phyloP scores from a whole-genome alignment of 2,888 invertebrate species.

The Macrophya annulata region DNA sequence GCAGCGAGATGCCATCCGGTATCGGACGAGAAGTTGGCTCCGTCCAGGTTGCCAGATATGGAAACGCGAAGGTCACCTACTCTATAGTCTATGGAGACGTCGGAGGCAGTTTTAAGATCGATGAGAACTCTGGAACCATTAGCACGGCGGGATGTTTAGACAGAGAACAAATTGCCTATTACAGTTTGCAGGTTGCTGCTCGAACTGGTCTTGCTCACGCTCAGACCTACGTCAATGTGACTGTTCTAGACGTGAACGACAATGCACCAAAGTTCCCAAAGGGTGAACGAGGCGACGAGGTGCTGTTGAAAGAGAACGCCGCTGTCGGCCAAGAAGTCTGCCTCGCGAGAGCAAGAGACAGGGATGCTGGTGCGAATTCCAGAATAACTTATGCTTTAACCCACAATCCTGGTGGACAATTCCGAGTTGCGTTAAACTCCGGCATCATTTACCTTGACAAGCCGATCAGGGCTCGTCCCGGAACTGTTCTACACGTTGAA shows the following conservation, averaged over 20 bases:
- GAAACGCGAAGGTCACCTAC: conserved; percentile 82
- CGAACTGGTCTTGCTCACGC: conserved; percentile 89
- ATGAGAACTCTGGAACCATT: conserved; percentile 90
- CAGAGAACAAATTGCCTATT: conserved; percentile 89
- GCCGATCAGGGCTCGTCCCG: conserved; percentile 89
- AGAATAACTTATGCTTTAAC: conserved; percentile 91
- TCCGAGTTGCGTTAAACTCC: conserved; percentile 91
- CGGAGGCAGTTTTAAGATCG: conserved; percentile 89
- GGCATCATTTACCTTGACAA: conserved; percentile 94
- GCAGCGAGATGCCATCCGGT: conserved; percentile 76
- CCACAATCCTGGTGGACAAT: conserved; percentile 90
- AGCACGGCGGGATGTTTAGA: conserved; percentile 91
- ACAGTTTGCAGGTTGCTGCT: conserved; percentile 91
- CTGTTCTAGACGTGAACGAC: conserved; percentile 94
- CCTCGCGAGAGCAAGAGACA: conserved; percentile 92
- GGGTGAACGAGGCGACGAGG: conserved; percentile 86
- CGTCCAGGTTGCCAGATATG: conserved; percentile 82
- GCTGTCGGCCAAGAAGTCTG: conserved; percentile 97
- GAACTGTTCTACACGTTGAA: conserved; percentile 87
- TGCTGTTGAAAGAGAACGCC: conserved; percentile 91
- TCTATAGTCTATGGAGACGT: conserved; percentile 91
- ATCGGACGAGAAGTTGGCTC: conserved; percentile 89
- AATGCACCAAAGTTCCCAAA: conserved; percentile 92
- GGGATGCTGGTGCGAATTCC: conserved; percentile 94
- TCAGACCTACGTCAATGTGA: conserved; percentile 90